Base-by-base conservation (phyloP, 2,888 invertebrate species). In the Xestia rhomboidea region DNA sequence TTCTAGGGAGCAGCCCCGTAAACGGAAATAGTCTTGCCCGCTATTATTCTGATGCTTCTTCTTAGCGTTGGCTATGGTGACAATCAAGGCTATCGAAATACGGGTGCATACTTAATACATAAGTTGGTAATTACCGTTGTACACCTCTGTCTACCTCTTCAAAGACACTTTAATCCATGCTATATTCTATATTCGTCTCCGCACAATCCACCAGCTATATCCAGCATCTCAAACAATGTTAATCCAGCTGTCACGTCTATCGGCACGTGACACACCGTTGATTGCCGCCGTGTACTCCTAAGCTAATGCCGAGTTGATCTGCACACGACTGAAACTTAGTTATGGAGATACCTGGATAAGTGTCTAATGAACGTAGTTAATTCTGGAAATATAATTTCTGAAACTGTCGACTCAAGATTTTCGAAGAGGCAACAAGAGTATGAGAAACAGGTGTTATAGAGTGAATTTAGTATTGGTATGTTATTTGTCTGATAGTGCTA, bases 241-340 rank as follows among this genome's bases (percentile, higher is more conserved):
- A 66, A 74, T 66, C 49, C n/a, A 10, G 10, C n/a, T 27, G 46
- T 68, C 44, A 38, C 7, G 24, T 10, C 49, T 24, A 41, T 38
- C 30, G 62, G 77, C 83, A 77, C 83, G 83, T 68, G 77, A 30
- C 21, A n/a, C 49, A 18, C 49, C 1, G 18, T 11, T 49, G 67
- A 64, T 76, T 41, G 27, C n/a, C 27, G 30, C 60, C 46, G 44
- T 68, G 66, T 49, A 66, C 38, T n/a, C 82, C 51, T 21, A 21
- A 6, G 18, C 30, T 44, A 15, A 38, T 38, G 30, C 15, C 11
- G 13, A 54, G 1, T 49, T 57, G 41, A 77, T 67, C 76, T 82
- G 24, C 63, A 34, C 63, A 68, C 68, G 27, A n/a, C 1, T 27
- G 15, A 15, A 68, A 68, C 24, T 64, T 68, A 24, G 30, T 68